A percentile compares a stretch with the other conserved stretches of the same genome.
Evolutionary conservation across 2,113 vertebrate species (phyloP).

Genomic region (Lipophrys pholis): DNA sequence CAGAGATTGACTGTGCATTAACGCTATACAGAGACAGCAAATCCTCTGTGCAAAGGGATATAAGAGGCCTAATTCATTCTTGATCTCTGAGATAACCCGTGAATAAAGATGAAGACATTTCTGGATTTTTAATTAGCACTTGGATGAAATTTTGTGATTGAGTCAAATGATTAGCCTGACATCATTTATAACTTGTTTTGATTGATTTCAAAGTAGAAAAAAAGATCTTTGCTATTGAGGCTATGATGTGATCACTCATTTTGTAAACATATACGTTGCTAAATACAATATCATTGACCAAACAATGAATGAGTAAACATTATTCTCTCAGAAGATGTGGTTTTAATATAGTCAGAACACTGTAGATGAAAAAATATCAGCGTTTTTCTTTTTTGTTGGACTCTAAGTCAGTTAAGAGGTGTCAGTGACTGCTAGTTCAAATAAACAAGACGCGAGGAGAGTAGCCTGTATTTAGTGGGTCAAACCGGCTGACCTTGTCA

Average conservation of each 20-base stretch:
- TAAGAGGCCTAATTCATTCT: conserved; percentile 39
- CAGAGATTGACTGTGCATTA: conserved; percentile 43
- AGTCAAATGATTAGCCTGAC: conserved; percentile 30
- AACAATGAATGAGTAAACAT: conserved; percentile 35
- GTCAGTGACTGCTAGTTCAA: too few species aligned
- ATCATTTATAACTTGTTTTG: background rate
- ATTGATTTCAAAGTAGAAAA: conserved; percentile 22
- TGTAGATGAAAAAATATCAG: background rate
- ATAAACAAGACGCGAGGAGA: too few species aligned
- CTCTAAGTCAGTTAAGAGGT: too few species aligned
- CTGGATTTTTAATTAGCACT: too few species aligned
- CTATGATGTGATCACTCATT: conserved; percentile 7
- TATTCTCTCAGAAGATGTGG: conserved; percentile 1
- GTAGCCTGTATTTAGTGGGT: too few species aligned
- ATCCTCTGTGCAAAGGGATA: conserved; percentile 53
- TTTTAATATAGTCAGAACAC: conserved; percentile 10
- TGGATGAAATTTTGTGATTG: background rate
- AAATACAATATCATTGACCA: conserved; percentile 31
- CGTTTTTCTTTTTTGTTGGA: background rate
- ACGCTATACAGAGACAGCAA: conserved; percentile 43
- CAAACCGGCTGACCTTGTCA: too few species aligned
- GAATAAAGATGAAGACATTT: background rate
- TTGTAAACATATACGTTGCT: conserved; percentile 23
- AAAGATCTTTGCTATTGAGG: background rate
- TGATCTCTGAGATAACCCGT: conserved; percentile 26